Evolutionary conservation across 2,888 invertebrate species (phyloP).

Genomic region (Dromius quadrimaculatus): DNA sequence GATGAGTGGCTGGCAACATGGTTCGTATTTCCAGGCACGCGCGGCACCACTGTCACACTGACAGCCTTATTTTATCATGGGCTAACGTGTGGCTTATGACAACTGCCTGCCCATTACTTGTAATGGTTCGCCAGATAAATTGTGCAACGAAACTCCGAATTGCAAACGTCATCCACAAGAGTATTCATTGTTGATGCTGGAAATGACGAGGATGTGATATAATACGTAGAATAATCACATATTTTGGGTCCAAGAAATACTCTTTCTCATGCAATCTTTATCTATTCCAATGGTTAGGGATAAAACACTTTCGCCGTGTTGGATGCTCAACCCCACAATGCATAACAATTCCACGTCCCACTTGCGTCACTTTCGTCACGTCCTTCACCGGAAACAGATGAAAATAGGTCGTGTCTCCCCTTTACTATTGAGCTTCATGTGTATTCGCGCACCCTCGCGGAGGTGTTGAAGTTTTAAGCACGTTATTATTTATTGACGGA

Average conservation of each 20-base stretch:
- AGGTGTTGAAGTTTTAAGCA: constrained; percentile 50
- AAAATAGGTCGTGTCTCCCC: constrained; percentile 42
- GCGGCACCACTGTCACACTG: constrained; percentile 15
- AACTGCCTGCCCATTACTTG: constrained; percentile 52
- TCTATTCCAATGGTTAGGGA: too few species aligned
- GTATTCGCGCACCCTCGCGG: constrained; percentile 8
- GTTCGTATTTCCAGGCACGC: constrained; percentile 37
- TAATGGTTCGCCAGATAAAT: constrained; percentile 52
- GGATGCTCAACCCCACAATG: not conserved
- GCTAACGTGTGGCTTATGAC: constrained; percentile 53
- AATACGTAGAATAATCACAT: too few species aligned
- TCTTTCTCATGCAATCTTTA: too few species aligned
- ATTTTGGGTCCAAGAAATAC: too few species aligned
- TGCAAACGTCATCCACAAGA: constrained; percentile 22
- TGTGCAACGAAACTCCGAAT: constrained; percentile 40
- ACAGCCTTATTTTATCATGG: constrained; percentile 53
- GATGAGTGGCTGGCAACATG: constrained; percentile 38
- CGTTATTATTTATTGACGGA: constrained; percentile 51
- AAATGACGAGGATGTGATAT: too few species aligned
- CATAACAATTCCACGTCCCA: constrained; percentile 10
- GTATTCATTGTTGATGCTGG: constrained; percentile 26
- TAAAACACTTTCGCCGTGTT: too few species aligned
- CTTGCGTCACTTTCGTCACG: constrained; percentile 19
- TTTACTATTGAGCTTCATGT: not conserved
- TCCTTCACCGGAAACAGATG: constrained; percentile 39